A percentile compares a stretch with the other conserved stretches of the same genome.
Conservation (phyloP, 2,113 vertebrate species). For the Zosterops borbonicus region DNA sequence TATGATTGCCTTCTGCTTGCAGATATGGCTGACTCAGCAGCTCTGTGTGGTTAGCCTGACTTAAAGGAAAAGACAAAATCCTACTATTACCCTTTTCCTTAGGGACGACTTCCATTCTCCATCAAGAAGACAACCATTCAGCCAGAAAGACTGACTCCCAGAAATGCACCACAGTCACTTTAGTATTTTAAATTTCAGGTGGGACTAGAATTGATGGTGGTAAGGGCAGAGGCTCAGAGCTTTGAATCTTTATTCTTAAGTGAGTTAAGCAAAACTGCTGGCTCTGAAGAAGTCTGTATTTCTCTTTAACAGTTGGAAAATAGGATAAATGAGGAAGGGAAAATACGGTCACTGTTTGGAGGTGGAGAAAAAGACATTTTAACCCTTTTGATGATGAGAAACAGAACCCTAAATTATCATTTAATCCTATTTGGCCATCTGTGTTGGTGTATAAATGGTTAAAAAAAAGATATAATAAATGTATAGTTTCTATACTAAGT, state of each 20-base stretch:
- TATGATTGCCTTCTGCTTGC: neutral
- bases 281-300: slow-evolving; percentile 35
- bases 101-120: slow-evolving; percentile 40
- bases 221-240: slow-evolving; percentile 44
- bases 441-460: neutral
- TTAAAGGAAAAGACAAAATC: slow-evolving; percentile 41
- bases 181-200: slow-evolving; percentile 60
- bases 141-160: slow-evolving; percentile 37
- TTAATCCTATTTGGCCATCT: neutral
- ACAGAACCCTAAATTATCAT: neutral
- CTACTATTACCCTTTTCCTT: slow-evolving; percentile 18
- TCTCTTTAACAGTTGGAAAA: slow-evolving; percentile 37
- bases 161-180: slow-evolving; percentile 46
- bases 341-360: neutral
- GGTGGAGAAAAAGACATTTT: neutral
- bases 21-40: slow-evolving; percentile 52
- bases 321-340: slow-evolving; percentile 5
- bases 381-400: neutral
- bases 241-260: slow-evolving; percentile 42
- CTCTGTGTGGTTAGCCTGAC: neutral
- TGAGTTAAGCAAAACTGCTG: slow-evolving; percentile 54
- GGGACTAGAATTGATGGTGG: slow-evolving; percentile 52
- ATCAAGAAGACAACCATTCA: slow-evolving; percentile 51
- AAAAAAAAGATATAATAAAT: neutral
- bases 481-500: neutral